Evolutionary conservation across 2,113 vertebrate species (phyloP), one percentile per base, ranked within the genome.

Genomic region (Cranoglanis bouderius): DNA sequence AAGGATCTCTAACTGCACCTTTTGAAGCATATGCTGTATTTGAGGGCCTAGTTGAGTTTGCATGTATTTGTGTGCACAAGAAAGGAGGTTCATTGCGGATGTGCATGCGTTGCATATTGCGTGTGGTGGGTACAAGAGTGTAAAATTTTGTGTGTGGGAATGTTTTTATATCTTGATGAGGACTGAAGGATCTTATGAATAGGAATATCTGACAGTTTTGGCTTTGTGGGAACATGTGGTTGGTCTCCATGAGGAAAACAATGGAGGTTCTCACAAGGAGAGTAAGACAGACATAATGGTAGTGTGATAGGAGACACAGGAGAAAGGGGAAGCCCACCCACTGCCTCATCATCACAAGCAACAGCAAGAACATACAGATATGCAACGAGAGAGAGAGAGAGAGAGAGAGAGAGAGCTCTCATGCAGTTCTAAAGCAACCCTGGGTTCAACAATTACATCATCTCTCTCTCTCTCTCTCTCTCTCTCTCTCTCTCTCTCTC

Each of bases 11-110:
- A 26, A 53, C 77, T 55, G 38, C 70, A 24, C 32, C 26, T 82
- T 87, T 40, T 65, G 32, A 49, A 40, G 61, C 10, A 82, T 83
- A 19, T 65, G 32, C 61, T 82, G 78, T 57, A 9, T 82, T 86
- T 53, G 35, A 67, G 61, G 70, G 74, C 81, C 49, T 88, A 32
- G 87, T 86, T 88, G 53, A 77, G 51, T 87, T 89, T 85, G 82
- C 77, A 88, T 88, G 77, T 70, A 85, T 89, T 88, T 88, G 90
- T 90, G 81, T 87, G 74, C 82, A 63, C 21, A 81, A 67, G 87
- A 74, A 85, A 61, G 74, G 53, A 57, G 63, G 57, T 35, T 81
- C 19, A 57, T 49, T 81, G 75, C 53, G 75, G 90, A 85, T 88
- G 67, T 55, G 75, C 63, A n/a, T 55, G 51, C 46, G 89, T 91